Base-by-base conservation (phyloP, 2,888 invertebrate species). In the Acanthoscelides obtectus region DNA sequence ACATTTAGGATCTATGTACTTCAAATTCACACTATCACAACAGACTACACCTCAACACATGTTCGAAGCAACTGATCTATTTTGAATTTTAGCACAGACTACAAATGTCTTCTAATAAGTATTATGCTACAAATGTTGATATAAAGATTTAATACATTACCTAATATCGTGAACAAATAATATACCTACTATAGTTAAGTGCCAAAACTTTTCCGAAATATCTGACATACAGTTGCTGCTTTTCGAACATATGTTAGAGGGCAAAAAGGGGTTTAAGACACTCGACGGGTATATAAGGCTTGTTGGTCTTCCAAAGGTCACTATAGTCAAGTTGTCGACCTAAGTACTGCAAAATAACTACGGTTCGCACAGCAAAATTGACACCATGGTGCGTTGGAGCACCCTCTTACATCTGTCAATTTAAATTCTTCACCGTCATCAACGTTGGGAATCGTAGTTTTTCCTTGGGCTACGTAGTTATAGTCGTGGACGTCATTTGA, bases 401-500 rank as follows among this genome's bases (percentile, higher is more conserved):
- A 73, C 76, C 74, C 77, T 74, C 95, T 96, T 94, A 96, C 96
- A 88, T 96, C 96, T 82, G 96, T 95, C 82, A 95, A 89, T 77
- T 77, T 69, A 89, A 93, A 93, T 92, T 99, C 98, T 88, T 98
- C 98, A 83, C 91, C 92, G 87, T 99, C 99, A 89, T 99, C 97
- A 82, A 99, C 93, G 87, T 91, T 92, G 84, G 98, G 97, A 86
- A 99, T 98, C 83, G 93, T 93, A 85, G 93, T 92, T 90, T 97
- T 97, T 90, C 99, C 99, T 92, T 99, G 98, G 82, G 97, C 90
- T 84, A 98, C 95, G 92, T 94, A 97, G 90, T 90, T 88, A 91
- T 98, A 99, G 88, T 96, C 95, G 89, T 92, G 89, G 89, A 97
- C 92, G 90, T 97, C 92, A 87, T 96, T 91, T 83, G 91, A 92